Base-by-base conservation (phyloP, 2,888 invertebrate genomes). In the Laspeyria flexula region DNA sequence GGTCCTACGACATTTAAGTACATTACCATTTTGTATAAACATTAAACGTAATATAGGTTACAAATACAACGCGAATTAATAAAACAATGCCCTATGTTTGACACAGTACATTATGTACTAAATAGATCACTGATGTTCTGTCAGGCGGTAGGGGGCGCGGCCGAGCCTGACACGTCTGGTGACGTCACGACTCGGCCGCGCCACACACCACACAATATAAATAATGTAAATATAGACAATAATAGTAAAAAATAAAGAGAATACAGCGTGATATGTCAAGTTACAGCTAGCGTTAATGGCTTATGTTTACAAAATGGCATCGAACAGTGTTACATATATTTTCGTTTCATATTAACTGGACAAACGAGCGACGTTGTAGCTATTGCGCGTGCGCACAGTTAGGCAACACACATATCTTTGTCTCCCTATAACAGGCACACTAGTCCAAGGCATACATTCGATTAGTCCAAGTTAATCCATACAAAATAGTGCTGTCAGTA, bases 241-340 rank as follows among this genome's bases (percentile, higher is more conserved):
- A 41, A 41, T 35, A 65, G 65, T 64, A 61, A 57, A 72, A 72
- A 74, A 53, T 65, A 71, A 72, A 73, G 56, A 75, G 58, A 77
- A 79, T 73, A 75, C 69, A 73, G 77, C 74, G 77, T 85, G 86
- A 86, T 86, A 86, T 86, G 86, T 86, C 70, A 72, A 73, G 73
- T 84, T 81, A 76, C 75, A 70, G 79, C 75, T 77, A 75, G 75
- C 73, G 65, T 71, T 71, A 74, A 46, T 57, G 61, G 60, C 62
- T 57, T 60, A 56, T 50, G 66, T 63, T 52, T 72, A 71, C 61
- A 73, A 73, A 79, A 81, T 81, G 81, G 82, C 83, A 77, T 82
- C 74, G 65, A 74, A 75, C 69, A 65, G 69, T 64, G 71, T 74
- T 67, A 69, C 60, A 60, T 65, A 62, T 60, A 51, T 44, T 57